Conservation (phyloP, 2,888 invertebrate species). For the Malachius bipustulatus region DNA sequence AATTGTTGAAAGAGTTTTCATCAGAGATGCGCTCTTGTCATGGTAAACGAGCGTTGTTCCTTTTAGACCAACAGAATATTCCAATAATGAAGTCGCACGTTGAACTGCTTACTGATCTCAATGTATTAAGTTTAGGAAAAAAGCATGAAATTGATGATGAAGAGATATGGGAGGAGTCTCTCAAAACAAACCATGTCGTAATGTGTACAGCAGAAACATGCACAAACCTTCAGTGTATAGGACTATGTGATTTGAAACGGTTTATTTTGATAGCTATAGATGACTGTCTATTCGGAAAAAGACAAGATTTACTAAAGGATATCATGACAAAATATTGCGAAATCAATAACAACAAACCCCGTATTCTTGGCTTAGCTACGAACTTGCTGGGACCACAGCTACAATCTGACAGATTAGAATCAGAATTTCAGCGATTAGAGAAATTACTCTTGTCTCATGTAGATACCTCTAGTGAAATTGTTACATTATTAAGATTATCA, state of each 20-base stretch:
- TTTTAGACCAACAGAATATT: conserved; percentile 33
- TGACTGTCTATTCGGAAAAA: conserved; percentile 74
- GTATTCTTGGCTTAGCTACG: conserved; percentile 46
- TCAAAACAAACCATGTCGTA: conserved; percentile 29
- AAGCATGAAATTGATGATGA: conserved; percentile 33
- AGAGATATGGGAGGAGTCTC: conserved; percentile 16
- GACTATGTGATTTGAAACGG: conserved; percentile 36
- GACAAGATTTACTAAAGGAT: conserved; percentile 43
- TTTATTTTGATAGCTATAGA: conserved; percentile 80
- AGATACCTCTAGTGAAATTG: conserved; percentile 84
- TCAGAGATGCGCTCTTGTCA: conserved; percentile 44
- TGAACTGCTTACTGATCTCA: conserved; percentile 42
- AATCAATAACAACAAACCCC: conserved; percentile 38
- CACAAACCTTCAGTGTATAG: conserved; percentile 21
- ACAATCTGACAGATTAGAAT: conserved; percentile 57
- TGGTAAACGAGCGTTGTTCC: conserved; percentile 31
- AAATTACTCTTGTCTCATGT: conserved; percentile 56
- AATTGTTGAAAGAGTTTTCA: conserved; percentile 73
- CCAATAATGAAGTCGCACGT: conserved; percentile 39
- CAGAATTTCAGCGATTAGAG: conserved; percentile 70
- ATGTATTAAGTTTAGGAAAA: conserved; percentile 26
- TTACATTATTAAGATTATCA: conserved; percentile 55
- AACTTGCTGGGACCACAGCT: conserved; percentile 49
- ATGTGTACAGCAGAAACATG: conserved; percentile 33
- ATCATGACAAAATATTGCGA: conserved; percentile 37